Conservation (phyloP, 92 coral and sea anemone species). For the Anthopleura xanthogrammica region DNA sequence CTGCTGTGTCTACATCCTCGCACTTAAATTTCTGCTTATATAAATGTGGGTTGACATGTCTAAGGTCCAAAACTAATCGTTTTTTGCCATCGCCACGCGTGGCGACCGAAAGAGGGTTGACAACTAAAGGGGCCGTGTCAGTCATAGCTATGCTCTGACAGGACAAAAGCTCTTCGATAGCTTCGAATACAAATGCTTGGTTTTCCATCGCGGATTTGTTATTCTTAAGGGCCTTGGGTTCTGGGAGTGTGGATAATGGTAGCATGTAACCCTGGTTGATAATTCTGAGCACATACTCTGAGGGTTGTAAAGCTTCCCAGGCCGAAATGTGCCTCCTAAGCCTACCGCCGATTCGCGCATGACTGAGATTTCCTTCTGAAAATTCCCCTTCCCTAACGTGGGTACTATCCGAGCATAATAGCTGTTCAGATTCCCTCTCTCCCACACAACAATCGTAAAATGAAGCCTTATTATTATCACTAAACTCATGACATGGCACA, state of each 20-base stretch:
- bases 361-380: neutral
- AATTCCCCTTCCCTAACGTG: neutral
- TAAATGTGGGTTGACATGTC: conserved; percentile 37
- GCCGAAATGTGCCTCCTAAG: conserved; percentile 20
- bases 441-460: neutral
- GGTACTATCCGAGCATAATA: neutral
- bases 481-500: neutral
- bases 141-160: conserved; percentile 29
- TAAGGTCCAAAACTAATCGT: conserved; percentile 40
- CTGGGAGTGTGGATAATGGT: conserved; percentile 34
- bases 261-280: conserved; percentile 44
- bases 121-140: neutral
- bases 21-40: neutral
- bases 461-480: neutral
- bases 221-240: conserved; percentile 30
- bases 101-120: conserved; percentile 21
- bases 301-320: conserved; percentile 38
- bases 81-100: conserved; percentile 40
- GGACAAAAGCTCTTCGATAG: neutral
- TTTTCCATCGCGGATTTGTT: conserved; percentile 45
- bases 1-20: neutral
- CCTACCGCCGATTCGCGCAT: neutral
- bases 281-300: conserved; percentile 32
- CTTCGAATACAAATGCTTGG: neutral
- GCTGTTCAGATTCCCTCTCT: neutral